Percentiles rank a stretch among this genome's conserved stretches.
phyloP scores from a whole-genome alignment of 1,140 invertebrate genomes.

The Eupeodes corollae region DNA sequence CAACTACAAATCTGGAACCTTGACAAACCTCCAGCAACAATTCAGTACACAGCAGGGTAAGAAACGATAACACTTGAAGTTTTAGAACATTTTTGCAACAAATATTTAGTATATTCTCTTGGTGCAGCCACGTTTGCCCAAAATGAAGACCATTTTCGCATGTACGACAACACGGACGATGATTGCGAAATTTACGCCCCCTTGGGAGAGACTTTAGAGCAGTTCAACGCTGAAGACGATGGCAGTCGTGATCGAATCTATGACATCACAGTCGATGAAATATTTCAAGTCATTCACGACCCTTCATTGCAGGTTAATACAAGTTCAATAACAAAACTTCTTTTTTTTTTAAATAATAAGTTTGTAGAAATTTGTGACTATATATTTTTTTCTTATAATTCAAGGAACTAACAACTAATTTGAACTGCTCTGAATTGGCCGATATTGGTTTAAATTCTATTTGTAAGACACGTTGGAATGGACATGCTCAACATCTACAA shows the following conservation, averaged over 20 bases:
- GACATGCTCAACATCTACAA: constrained; percentile 21
- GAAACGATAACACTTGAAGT: constrained; percentile 9
- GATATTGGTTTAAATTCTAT: constrained; percentile 34
- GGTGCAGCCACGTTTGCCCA: constrained; percentile 1
- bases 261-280: constrained; percentile 29
- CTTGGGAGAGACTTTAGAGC: constrained; percentile 14
- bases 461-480: constrained; percentile 30
- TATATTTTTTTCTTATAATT: background rate
- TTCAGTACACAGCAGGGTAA: constrained; percentile 22
- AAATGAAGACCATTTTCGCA: constrained; percentile 2
- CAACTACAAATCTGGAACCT: constrained; percentile 22
- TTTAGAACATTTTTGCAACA: constrained; percentile 8
- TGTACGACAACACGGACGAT: constrained; percentile 1
- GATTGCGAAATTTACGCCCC: background rate
- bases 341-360: background rate
- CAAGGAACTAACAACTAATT: constrained; percentile 27
- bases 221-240: constrained; percentile 18
- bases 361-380: background rate
- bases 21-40: constrained; percentile 24
- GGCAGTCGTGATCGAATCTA: constrained; percentile 15
- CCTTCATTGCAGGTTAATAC: constrained; percentile 16
- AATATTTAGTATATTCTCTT: background rate
- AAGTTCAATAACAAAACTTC: constrained; percentile 1
- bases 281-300: constrained; percentile 28
- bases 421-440: constrained; percentile 29